These are phyloP conservation scores for Myxocyprinus asiaticus DNA, from an alignment of 2,113 vertebrate genomes.

Conservation along the genomic window DNA sequence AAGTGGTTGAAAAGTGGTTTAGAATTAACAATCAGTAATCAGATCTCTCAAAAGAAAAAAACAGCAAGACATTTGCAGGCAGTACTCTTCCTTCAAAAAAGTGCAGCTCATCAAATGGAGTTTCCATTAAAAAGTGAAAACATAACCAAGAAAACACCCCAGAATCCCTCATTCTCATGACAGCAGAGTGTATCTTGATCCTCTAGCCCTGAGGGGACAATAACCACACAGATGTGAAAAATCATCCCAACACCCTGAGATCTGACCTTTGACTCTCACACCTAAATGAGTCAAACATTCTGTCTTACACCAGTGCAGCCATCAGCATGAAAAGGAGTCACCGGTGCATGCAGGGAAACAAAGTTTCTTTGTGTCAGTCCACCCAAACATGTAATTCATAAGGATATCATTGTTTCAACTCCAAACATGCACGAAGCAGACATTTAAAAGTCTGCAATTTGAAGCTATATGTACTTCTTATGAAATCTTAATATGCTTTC, in stretches of 20 bases:
- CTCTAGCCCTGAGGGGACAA: conserved; percentile 11
- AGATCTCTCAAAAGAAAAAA: neutral
- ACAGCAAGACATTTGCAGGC: neutral
- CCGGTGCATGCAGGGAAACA: conserved; percentile 42
- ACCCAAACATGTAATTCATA: conserved; percentile 46
- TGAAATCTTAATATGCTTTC: conserved; percentile 1
- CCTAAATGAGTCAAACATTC: conserved; percentile 52
- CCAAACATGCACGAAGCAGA: neutral
- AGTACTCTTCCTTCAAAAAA: neutral
- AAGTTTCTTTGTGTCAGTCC: conserved; percentile 48
- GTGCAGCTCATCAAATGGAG: neutral
- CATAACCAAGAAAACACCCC: neutral
- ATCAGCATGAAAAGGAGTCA: conserved; percentile 38
- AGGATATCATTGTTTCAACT: conserved; percentile 39
- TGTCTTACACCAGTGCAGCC: conserved; percentile 19
- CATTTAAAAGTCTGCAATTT: neutral
- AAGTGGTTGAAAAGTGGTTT: neutral
- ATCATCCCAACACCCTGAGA: conserved; percentile 43
- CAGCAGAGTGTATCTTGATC: conserved; percentile 33
- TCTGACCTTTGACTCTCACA: conserved; percentile 52
- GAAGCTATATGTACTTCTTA: neutral
- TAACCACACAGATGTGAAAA: conserved; percentile 50
- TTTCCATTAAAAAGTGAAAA: neutral
- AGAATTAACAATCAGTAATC: conserved; percentile 18
- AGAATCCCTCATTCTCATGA: neutral